phyloP scores from a whole-genome alignment of 2,888 invertebrate species.

The Drosophila siamana region DNA sequence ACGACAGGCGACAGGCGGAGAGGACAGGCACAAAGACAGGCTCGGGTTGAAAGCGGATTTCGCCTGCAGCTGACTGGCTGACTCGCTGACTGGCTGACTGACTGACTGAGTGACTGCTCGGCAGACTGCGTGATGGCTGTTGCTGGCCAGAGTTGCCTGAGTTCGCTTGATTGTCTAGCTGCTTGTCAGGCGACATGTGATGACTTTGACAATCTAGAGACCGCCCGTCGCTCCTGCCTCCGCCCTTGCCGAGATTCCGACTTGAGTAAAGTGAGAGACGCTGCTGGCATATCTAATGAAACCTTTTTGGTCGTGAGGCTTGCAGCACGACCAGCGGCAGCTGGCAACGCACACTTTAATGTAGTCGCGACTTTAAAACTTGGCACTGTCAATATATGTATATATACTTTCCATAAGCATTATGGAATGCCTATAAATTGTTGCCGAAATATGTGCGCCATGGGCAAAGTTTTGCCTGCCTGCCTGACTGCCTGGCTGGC shows the following conservation, averaged over 20 bases:
- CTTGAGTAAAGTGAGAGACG: constrained; percentile 53
- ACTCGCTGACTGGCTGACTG: constrained; percentile 50
- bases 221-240: constrained; percentile 14
- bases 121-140: constrained; percentile 29
- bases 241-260: constrained; percentile 48
- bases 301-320: constrained; percentile 35
- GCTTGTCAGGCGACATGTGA: constrained; percentile 47
- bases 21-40: background rate
- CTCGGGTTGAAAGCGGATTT: constrained; percentile 32
- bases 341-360: constrained; percentile 55
- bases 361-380: constrained; percentile 55
- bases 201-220: constrained; percentile 63
- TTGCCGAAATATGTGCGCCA: constrained; percentile 54
- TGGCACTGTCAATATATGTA: constrained; percentile 17
- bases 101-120: constrained; percentile 53
- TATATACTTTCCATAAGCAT: constrained; percentile 19
- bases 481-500: constrained; percentile 5
- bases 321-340: constrained; percentile 8
- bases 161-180: constrained; percentile 20
- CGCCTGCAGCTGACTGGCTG: constrained; percentile 62
- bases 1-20: background rate
- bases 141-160: constrained; percentile 16
- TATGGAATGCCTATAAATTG: constrained; percentile 62
- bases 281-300: constrained; percentile 69
- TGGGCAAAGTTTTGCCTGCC: constrained; percentile 61